Percentiles rank a stretch among this genome's conserved stretches.
These are phyloP conservation scores for Catagonus wagneri DNA, from an alignment of 2,113 vertebrate species.

Conservation along the genomic window DNA sequence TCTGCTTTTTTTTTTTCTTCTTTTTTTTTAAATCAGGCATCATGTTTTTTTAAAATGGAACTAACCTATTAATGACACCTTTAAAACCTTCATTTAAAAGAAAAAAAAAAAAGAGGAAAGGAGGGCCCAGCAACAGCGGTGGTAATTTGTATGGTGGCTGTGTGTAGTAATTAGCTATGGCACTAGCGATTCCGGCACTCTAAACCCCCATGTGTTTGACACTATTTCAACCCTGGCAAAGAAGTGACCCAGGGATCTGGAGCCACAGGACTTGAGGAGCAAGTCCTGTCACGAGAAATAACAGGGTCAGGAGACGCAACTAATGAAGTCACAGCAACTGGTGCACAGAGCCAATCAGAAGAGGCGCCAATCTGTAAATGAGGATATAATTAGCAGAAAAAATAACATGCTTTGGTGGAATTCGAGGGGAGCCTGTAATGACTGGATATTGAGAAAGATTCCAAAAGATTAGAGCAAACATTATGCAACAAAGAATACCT, in stretches of 20 bases:
- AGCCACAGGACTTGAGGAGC: constrained; percentile 89
- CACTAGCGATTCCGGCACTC: constrained; percentile 78
- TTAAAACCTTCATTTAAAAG: constrained; percentile 83
- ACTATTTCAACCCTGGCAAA: constrained; percentile 85
- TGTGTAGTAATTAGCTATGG: constrained; percentile 86
- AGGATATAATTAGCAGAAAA: constrained; percentile 94
- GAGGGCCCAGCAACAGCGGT: constrained; percentile 68
- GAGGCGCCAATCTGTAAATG: constrained; percentile 91
- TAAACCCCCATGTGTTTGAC: constrained; percentile 85
- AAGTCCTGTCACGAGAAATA: constrained; percentile 92
- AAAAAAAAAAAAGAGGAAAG: neutral
- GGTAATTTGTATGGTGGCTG: constrained; percentile 84
- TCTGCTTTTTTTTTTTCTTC: neutral
- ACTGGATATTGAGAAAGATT: constrained; percentile 90
- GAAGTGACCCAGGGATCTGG: constrained; percentile 88
- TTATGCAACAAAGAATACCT: constrained; percentile 90
- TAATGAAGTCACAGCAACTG: constrained; percentile 94
- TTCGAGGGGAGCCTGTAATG: constrained; percentile 89
- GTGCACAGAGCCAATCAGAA: constrained; percentile 90
- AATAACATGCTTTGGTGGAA: constrained; percentile 90
- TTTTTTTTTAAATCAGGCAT: constrained; percentile 68
- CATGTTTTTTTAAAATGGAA: constrained; percentile 86
- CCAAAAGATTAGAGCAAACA: constrained; percentile 92
- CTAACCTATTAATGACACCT: constrained; percentile 89
- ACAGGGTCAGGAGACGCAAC: constrained; percentile 92